Evolutionary conservation across 2,797 vertebrate species (phyloP), one percentile per base, ranked within the genome.

Genomic region (Clamator glandarius): DNA sequence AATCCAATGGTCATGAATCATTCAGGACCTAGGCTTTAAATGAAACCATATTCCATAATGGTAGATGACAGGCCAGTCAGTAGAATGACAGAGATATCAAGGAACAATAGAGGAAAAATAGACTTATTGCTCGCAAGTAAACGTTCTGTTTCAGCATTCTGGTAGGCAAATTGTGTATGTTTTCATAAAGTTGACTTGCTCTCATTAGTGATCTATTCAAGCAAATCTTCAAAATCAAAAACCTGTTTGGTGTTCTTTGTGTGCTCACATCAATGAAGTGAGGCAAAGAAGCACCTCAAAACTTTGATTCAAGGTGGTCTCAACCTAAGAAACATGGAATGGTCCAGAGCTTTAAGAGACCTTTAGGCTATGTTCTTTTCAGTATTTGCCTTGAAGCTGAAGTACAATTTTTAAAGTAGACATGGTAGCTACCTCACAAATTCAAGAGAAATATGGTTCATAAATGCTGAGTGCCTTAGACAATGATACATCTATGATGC

Each of bases 11-110:
- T 24, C 46, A 83, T 83, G 79, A 83, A 93, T 91, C 80, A 91
- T 94, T 93, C 77, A 89, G 81, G 35, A 88, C 7, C 7, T 35
- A 86, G 75, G 59, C 23, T 82, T 90, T 62, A 82, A 84, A 79
- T 11, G 33, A 92, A 87, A 57, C 10, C 42, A 24, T 35, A 46
- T 72, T 93, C 81, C 74, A 69, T 81, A 90, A 77, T 42, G 42
- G 41, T 42, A 57, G 51, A 41, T 59, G 69, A 59, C 76, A 87
- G 36, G 24, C 23, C 61, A 89, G 44, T 57, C 25, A 24, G 57
- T 46, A 73, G 72, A 91, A 85, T 67, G 64, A 64, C 61, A 91
- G 46, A 87, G 51, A 76, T 57, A 54, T 6, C 18, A 81, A 87
- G 24, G 33, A 81, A 52, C 41, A 78, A 78, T 15, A 61, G 81